phyloP scores from a whole-genome alignment of 2,113 vertebrate species.

The Zosterops pallidus region DNA sequence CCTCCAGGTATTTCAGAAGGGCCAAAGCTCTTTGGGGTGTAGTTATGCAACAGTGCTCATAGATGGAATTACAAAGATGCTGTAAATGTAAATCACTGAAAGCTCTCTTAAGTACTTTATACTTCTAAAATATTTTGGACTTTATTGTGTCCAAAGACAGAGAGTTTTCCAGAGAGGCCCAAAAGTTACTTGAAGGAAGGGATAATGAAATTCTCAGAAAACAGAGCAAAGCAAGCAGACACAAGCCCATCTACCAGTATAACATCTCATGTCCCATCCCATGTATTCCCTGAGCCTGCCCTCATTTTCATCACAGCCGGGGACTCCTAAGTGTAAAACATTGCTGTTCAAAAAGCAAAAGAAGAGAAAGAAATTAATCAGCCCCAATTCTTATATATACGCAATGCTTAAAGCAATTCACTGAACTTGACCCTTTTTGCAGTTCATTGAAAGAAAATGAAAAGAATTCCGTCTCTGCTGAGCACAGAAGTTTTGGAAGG shows the following conservation, averaged over 20 bases:
- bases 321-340: background rate
- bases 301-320: background rate
- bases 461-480: background rate
- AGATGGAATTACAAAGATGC: background rate
- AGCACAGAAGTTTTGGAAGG: background rate
- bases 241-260: background rate
- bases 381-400: background rate
- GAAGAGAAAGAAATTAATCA: background rate
- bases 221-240: background rate
- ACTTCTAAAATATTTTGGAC: background rate
- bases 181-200: background rate
- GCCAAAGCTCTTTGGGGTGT: accelerated
- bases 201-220: background rate
- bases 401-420: background rate
- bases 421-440: background rate
- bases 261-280: background rate
- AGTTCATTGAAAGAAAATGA: background rate
- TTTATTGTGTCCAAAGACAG: background rate
- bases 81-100: background rate
- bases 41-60: background rate
- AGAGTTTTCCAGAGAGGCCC: accelerated
- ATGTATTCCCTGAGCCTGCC: background rate
- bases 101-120: background rate
- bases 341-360: background rate
- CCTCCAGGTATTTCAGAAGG: background rate